Conservation (phyloP, 2,888 invertebrate genomes). For the Tortrix viridana region DNA sequence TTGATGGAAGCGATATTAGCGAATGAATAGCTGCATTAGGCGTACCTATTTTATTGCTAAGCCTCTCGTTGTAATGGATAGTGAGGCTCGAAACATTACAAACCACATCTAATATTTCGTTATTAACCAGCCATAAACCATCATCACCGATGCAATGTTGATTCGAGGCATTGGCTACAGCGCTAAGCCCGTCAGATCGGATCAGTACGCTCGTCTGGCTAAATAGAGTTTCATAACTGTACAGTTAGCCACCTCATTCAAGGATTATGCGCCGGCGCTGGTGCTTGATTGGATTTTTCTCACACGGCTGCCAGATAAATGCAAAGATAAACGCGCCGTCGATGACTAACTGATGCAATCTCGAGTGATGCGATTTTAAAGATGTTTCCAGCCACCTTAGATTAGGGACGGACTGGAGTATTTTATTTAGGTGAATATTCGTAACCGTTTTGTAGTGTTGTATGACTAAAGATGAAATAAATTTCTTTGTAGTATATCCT, state of each 20-base stretch:
- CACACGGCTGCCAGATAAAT: conserved; percentile 63
- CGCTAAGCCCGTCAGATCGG: conserved; percentile 41
- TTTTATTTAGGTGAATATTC: neutral
- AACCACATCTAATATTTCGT: conserved; percentile 35
- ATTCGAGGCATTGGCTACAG: conserved; percentile 37
- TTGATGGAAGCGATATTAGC: conserved; percentile 19
- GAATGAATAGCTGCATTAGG: conserved; percentile 28
- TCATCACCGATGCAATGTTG: conserved; percentile 38
- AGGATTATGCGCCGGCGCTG: conserved; percentile 56
- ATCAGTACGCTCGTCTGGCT: conserved; percentile 49
- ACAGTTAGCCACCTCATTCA: conserved; percentile 63
- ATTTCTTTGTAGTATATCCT: no score
- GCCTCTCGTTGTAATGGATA: conserved; percentile 26
- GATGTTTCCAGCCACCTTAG: conserved; percentile 32
- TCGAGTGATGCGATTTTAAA: conserved; percentile 37
- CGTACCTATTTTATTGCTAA: conserved; percentile 23
- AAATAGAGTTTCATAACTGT: conserved; percentile 54
- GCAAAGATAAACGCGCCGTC: conserved; percentile 50
- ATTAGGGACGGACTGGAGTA: conserved; percentile 11
- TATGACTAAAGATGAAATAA: no score
- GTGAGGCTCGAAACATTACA: conserved; percentile 29
- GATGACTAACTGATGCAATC: conserved; percentile 47
- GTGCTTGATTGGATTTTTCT: conserved; percentile 56
- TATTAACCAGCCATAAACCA: conserved; percentile 37
- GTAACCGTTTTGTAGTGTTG: neutral